phyloP scores from a whole-genome alignment of 2,797 vertebrate species.

The Sebastes kiyomatsui region DNA sequence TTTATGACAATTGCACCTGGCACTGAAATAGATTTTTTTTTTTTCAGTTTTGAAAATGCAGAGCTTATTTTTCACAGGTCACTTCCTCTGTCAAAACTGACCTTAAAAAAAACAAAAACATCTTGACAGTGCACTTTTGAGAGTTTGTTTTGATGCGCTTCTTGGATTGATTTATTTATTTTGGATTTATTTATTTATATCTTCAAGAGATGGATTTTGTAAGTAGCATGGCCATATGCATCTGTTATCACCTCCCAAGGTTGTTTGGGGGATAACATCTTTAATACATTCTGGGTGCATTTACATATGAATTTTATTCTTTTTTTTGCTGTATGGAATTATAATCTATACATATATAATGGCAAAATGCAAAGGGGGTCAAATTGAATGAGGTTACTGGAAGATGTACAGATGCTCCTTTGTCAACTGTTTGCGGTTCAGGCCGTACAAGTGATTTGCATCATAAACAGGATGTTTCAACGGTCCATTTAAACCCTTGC shows the following conservation, averaged over 20 bases:
- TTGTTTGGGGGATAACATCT: neutral
- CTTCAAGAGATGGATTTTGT: neutral
- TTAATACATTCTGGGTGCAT: neutral
- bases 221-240: neutral
- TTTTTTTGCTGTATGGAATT: neutral
- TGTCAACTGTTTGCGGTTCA: neutral
- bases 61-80: neutral
- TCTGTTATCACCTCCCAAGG: neutral
- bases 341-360: neutral
- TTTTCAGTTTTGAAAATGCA: neutral
- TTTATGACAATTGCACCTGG: neutral
- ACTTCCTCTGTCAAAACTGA: neutral
- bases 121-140: neutral
- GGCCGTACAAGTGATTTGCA: neutral
- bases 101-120: neutral
- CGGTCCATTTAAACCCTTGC: neutral
- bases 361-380: neutral
- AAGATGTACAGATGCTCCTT: neutral
- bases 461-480: neutral
- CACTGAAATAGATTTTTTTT: neutral
- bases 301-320: neutral
- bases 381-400: slow-evolving; percentile 1
- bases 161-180: slow-evolving; percentile 6
- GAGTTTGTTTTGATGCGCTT: slow-evolving; percentile 1
- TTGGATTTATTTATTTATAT: neutral